A percentile compares a stretch with the other conserved stretches of the same genome.
phyloP scores from a whole-genome alignment of 2,888 invertebrate genomes.

The Cerastis rubricosa region DNA sequence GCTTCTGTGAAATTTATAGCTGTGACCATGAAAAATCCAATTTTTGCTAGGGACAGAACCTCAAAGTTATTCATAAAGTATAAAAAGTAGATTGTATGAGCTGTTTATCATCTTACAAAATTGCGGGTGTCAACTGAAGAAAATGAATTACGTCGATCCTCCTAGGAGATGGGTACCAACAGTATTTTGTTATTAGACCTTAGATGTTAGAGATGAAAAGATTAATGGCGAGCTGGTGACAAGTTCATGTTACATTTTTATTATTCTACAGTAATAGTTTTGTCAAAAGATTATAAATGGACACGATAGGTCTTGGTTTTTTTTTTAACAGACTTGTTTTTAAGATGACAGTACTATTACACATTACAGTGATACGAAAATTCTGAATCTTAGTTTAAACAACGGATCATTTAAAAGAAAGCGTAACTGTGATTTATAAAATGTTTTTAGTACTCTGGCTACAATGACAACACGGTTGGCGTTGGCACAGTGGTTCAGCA shows the following conservation, averaged over 20 bases:
- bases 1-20: constrained; percentile 47
- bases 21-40: constrained; percentile 54
- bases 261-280: constrained; percentile 36
- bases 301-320: neutral
- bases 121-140: constrained; percentile 54
- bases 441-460: too few species aligned
- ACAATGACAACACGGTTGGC: neutral
- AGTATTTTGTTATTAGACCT: constrained; percentile 20
- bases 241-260: constrained; percentile 24
- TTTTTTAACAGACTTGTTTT: neutral
- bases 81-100: constrained; percentile 40
- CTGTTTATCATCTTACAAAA: constrained; percentile 60
- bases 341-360: neutral
- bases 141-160: constrained; percentile 55
- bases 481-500: neutral
- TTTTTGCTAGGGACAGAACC: constrained; percentile 37
- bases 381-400: neutral
- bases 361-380: neutral
- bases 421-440: too few species aligned
- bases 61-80: constrained; percentile 54
- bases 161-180: constrained; percentile 13
- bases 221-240: constrained; percentile 23
- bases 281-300: constrained; percentile 16
- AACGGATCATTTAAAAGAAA: neutral
- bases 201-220: neutral